phyloP scores from a whole-genome alignment of 37 sponge, comb jelly and placozoan genomes.

The Dysidea cf. avara region DNA sequence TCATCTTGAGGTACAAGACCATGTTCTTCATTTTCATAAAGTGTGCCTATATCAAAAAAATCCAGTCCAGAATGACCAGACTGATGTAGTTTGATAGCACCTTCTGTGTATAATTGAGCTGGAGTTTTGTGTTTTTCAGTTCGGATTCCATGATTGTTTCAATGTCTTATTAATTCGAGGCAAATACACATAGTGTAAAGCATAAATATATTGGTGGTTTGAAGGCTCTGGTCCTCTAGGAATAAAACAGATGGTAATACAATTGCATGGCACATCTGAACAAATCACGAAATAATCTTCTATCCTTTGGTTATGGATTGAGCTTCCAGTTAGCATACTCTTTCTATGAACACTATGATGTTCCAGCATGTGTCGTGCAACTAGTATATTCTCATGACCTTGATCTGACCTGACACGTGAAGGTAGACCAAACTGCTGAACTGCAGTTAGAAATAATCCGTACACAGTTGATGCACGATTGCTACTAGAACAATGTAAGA shows the following conservation, averaged over 20 bases:
- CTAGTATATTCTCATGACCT: conserved; percentile 5
- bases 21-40: conserved; percentile 17
- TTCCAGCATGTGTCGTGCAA: conserved; percentile 16
- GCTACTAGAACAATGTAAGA: no score
- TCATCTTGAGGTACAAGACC: conserved; percentile 1
- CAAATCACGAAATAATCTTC: conserved; percentile 14
- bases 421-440: no score
- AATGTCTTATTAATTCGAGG: conserved; percentile 39
- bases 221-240: conserved; percentile 29
- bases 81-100: conserved; percentile 5
- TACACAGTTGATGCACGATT: no score
- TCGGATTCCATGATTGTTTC: conserved; percentile 45
- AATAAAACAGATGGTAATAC: conserved; percentile 42
- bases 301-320: conserved; percentile 14
- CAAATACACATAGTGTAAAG: conserved; percentile 53
- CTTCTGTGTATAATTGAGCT: conserved; percentile 22
- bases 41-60: conserved; percentile 11
- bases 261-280: conserved; percentile 25
- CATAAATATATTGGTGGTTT: conserved; percentile 40
- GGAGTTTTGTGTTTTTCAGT: conserved; percentile 33
- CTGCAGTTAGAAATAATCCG: no score
- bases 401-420: conserved; percentile 3
- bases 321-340: conserved; percentile 22
- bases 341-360: not conserved
- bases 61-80: conserved; percentile 34